Conservation (phyloP, 2,113 vertebrate genomes). For the Candoia aspera region DNA sequence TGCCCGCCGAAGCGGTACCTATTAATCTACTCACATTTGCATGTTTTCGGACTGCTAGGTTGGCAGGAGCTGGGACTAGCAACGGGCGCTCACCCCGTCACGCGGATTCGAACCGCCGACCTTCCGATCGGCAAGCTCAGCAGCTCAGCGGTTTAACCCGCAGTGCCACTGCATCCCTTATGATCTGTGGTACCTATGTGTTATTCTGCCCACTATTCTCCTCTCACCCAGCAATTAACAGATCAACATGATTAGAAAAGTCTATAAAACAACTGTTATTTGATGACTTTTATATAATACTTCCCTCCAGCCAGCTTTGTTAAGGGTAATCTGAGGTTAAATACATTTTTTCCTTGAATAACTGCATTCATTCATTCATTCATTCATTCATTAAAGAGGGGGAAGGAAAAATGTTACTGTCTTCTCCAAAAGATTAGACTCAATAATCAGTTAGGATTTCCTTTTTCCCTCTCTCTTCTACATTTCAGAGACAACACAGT, state of each 20-base stretch:
- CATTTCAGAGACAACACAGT: conserved; percentile 23
- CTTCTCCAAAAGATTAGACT: background rate
- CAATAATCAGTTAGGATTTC: background rate
- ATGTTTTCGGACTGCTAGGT: too few relatives aligned
- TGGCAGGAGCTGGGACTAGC: too few relatives aligned
- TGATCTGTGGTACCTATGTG: background rate
- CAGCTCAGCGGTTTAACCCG: too few relatives aligned
- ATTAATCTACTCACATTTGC: too few relatives aligned
- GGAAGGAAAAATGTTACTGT: background rate
- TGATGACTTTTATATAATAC: background rate
- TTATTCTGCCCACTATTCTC: background rate
- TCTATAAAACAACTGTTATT: conserved; percentile 22
- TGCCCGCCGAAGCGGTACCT: too few relatives aligned
- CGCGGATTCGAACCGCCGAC: too few relatives aligned
- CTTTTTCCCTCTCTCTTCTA: background rate
- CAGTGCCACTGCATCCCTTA: too few relatives aligned
- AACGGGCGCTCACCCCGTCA: too few relatives aligned
- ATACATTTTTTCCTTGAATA: conserved; percentile 2
- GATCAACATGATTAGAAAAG: conserved; percentile 33
- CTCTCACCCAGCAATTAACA: background rate
- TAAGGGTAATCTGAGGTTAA: conserved; percentile 35
- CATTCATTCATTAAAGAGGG: too few relatives aligned
- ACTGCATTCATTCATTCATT: too few relatives aligned
- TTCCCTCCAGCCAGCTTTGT: conserved; percentile 6
- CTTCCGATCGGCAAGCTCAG: too few relatives aligned